Conservation (phyloP, 1,140 invertebrate species). For the Nephotettix cincticeps region DNA sequence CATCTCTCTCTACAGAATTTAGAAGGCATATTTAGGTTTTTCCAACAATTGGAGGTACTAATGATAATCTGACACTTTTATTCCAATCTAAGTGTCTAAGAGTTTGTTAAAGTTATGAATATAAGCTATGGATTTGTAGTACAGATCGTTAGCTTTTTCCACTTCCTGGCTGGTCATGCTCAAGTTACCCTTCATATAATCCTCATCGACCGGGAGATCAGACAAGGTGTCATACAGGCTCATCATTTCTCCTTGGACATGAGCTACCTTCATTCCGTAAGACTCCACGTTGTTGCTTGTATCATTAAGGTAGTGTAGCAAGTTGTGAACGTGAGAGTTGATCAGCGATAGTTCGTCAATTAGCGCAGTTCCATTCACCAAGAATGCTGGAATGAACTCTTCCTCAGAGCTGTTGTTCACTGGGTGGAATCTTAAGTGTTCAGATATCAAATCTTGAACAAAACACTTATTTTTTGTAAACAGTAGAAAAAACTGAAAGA, state of each 20-base stretch:
- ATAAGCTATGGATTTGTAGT: not conserved
- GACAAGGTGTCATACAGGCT: not conserved
- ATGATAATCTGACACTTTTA: too few relatives aligned
- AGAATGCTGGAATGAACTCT: not conserved
- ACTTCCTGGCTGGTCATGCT: not conserved
- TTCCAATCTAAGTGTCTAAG: too few relatives aligned
- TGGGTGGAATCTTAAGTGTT: too few relatives aligned
- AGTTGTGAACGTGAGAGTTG: not conserved
- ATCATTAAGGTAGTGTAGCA: not conserved
- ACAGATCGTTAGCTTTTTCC: not conserved
- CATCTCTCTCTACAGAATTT: too few relatives aligned
- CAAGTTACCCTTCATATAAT: not conserved
- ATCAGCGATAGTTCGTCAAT: not conserved
- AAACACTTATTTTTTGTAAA: too few relatives aligned
- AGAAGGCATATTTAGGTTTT: too few relatives aligned
- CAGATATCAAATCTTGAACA: too few relatives aligned
- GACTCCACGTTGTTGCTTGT: not conserved
- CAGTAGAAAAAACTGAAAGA: too few relatives aligned
- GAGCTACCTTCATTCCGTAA: not conserved
- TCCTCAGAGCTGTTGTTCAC: not conserved
- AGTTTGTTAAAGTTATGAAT: conserved; percentile 2
- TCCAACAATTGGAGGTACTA: too few relatives aligned
- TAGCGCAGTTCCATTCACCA: not conserved
- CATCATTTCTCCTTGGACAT: not conserved
- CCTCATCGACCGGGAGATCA: not conserved